A percentile compares a stretch with the other conserved stretches of the same genome.
These are phyloP conservation scores for Spatulosminthurus flaviceps DNA, from an alignment of 2,888 invertebrate species.

Conservation along the genomic window DNA sequence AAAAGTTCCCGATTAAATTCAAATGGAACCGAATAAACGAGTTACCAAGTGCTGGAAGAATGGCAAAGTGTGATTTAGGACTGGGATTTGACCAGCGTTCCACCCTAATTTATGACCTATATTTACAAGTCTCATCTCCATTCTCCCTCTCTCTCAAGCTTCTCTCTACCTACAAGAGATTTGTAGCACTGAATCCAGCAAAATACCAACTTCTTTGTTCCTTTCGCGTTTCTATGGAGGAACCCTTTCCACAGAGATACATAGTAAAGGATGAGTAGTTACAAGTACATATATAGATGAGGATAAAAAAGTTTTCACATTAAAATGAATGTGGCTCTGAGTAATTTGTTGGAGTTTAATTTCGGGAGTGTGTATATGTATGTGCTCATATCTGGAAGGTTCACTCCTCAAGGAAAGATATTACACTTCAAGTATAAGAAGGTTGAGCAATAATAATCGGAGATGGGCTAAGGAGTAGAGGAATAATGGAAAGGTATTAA, in stretches of 20 bases:
- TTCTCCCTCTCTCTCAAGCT: constrained; percentile 3
- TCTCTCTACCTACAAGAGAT: background rate
- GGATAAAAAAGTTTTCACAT: constrained; percentile 50
- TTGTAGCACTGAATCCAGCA: too few relatives aligned
- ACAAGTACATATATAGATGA: too few relatives aligned
- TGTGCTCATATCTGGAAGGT: too few relatives aligned
- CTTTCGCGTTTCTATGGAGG: constrained; percentile 45
- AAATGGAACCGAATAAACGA: constrained; percentile 44
- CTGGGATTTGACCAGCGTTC: constrained; percentile 38
- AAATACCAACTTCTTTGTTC: background rate
- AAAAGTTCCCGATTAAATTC: constrained; percentile 56
- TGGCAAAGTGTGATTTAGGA: constrained; percentile 48
- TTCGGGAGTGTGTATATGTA: too few relatives aligned
- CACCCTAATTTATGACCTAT: constrained; percentile 64
- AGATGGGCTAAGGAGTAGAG: too few relatives aligned
- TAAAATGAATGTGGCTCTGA: constrained; percentile 59
- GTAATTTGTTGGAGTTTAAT: too few relatives aligned
- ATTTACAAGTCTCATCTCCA: constrained; percentile 39
- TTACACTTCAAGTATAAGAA: too few relatives aligned
- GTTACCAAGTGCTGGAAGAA: constrained; percentile 26
- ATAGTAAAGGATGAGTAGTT: too few relatives aligned
- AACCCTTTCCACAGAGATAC: too few relatives aligned
- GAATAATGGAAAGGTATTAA: too few relatives aligned
- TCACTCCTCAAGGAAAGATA: too few relatives aligned
- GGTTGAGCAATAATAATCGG: too few relatives aligned